Conservation (phyloP, 2,888 invertebrate species). For the Byasa hedistus region DNA sequence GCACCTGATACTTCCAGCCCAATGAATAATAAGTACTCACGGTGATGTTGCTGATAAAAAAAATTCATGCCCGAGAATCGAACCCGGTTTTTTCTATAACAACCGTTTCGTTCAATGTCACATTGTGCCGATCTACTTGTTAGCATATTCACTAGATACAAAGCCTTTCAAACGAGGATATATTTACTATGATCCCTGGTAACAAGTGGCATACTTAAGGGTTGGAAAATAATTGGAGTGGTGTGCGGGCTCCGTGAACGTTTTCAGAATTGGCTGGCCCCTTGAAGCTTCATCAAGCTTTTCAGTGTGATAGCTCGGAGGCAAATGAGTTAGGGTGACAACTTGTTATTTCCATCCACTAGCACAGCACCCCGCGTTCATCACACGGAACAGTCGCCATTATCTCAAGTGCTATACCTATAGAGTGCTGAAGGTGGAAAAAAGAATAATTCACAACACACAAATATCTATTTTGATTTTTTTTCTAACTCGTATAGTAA, state of each 20-base stretch:
- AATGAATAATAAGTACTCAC: neutral
- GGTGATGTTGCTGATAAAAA: no score
- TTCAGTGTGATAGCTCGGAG: neutral
- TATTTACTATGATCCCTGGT: no score
- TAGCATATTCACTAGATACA: no score
- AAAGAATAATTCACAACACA: no score
- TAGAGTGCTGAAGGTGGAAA: neutral
- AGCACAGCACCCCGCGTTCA: conserved; percentile 18
- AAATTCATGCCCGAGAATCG: no score
- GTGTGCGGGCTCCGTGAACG: neutral
- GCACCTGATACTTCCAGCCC: neutral
- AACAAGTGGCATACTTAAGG: no score
- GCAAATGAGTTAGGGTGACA: conserved; percentile 14
- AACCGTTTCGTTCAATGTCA: no score
- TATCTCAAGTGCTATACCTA: neutral
- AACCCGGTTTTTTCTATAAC: no score
- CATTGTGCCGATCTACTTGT: no score
- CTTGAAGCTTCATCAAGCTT: neutral
- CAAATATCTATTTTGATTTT: no score
- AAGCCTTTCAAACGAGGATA: no score
- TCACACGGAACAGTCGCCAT: neutral
- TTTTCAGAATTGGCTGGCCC: neutral
- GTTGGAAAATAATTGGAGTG: conserved; percentile 1
- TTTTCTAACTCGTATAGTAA: no score
- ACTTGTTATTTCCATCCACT: conserved; percentile 31